Base-by-base conservation (phyloP, 1,140 invertebrate genomes). In the Gryllus bimaculatus region DNA sequence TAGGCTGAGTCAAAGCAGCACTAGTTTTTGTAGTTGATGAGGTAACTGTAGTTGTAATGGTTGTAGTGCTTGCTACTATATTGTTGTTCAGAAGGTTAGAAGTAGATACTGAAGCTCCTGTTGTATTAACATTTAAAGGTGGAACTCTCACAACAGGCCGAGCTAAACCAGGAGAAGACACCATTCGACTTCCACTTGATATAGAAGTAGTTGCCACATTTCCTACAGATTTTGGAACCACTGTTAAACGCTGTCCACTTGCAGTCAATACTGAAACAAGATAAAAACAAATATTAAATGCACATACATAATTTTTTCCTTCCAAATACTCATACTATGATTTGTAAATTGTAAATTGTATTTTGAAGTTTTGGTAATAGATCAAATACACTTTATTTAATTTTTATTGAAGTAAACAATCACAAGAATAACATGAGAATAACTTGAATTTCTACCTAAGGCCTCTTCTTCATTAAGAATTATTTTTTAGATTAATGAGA, bases 191-290 rank as follows among this genome's bases (percentile, higher is more conserved):
- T 21, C 77, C 48, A 18, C 74, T 47, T 8, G 83, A 81, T 12
- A 83, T 82, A 8, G 82, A 74, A 3, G 84, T 84, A 12, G 85
- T 85, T 7, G 86, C 84, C 7, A 86, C 84, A 47, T 82, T 82
- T 48, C 84, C 81, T 8, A 86, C 83, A 10, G 85, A 84, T 83
- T 89, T 89, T 0, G 89, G 86, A 54, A 90, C 81, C 78, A 90
- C 87, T 0, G 88, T 88, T n/a, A 90, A 81, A 76, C 89, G 85
- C 82, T 89, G 88, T 48, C 88, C 88, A 81, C 85, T 86, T 3
- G 87, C 82, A 13, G 88, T 89, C 82, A 88, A 84, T 48, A 89
- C 86, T 77, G 86, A 84, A 81, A 88, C 84, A 78, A 74, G 15
- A 7, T 73, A 15, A 73, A 78, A 1, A 54, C 20, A 26, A 18